Base-by-base conservation (phyloP, 2,888 invertebrate genomes). In the Elegia similella region DNA sequence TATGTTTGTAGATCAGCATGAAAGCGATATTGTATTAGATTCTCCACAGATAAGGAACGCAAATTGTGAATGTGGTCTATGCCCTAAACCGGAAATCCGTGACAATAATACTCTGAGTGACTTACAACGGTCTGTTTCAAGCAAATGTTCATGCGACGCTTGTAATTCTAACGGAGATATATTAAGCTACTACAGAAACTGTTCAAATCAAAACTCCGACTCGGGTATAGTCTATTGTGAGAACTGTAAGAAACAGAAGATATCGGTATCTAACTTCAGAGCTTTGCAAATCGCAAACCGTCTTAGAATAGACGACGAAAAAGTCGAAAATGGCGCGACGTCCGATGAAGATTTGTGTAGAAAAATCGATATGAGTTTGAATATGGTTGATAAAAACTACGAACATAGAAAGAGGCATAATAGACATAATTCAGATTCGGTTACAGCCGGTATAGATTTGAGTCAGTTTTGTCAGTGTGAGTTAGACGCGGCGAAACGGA, bases 401-500 rank as follows among this genome's bases (percentile, higher is more conserved):
- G 88, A 90, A 50, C 87, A 89, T 47, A 84, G 86, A 16, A 90
- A 88, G 56, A 76, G 82, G 29, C 90, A 91, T 62, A 90, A 84
- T 12, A 80, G 92, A 59, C 89, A 89, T 62, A 83, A 84, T 42
- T 88, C 91, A 0, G 91, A 92, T 50, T 80, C 89, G 0, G 80
- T 77, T 0, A 80, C 83, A 0, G 79, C 84, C 0, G 89, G 90
- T 0, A 92, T 92, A 55, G 92, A 92, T 54, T 64, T 92, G 7
- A 88, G 73, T 65, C 92, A 92, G 68, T 92, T 92, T 67, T 92
- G 92, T 64, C 88, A 90, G 56, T 92, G 92, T 38, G 92, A 92
- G 53, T 56, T 92, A 12, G 91, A 88, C 1, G 74, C 66, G 52
- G 63, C 59, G 13, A 82, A 90, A 67, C 72, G 92, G 58, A 95